Evolutionary conservation across 1,140 invertebrate genomes (phyloP).

Genomic region (Pentalonia nigronervosa): DNA sequence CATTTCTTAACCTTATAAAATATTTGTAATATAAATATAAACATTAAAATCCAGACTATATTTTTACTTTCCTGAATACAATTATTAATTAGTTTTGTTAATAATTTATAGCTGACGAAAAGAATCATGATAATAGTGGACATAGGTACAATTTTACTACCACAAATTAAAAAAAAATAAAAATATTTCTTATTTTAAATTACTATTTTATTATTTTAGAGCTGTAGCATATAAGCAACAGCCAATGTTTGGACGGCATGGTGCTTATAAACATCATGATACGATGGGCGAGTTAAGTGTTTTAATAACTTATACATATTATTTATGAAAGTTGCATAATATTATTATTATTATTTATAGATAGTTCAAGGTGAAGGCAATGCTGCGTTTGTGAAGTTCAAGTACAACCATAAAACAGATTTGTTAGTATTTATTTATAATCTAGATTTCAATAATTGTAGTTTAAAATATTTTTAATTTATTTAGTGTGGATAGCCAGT

Average conservation of each 20-base stretch:
- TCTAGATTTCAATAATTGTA: background rate
- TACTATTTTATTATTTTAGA: background rate
- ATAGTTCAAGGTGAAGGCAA: constrained; percentile 44
- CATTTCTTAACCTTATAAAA: too few species aligned
- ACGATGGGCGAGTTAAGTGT: constrained; percentile 34
- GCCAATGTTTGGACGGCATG: constrained; percentile 27
- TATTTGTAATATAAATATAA: background rate
- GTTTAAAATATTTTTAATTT: background rate
- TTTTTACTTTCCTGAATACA: background rate
- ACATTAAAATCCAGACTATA: background rate
- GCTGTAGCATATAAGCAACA: background rate
- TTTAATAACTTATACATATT: background rate
- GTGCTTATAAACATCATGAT: constrained; percentile 44
- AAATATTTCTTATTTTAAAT: background rate
- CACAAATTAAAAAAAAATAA: background rate
- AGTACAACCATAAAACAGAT: background rate
- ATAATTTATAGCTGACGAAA: background rate
- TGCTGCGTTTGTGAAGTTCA: constrained; percentile 21
- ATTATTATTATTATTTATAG: background rate
- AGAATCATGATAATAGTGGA: background rate
- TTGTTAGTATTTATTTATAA: constrained; percentile 20
- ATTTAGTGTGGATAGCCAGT: constrained; percentile 37
- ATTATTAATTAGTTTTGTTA: background rate
- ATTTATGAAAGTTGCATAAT: background rate
- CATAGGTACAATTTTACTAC: background rate